Evolutionary conservation across 2,888 invertebrate species (phyloP), one percentile per base, ranked within the genome.

Genomic region (Amiota minor): DNA sequence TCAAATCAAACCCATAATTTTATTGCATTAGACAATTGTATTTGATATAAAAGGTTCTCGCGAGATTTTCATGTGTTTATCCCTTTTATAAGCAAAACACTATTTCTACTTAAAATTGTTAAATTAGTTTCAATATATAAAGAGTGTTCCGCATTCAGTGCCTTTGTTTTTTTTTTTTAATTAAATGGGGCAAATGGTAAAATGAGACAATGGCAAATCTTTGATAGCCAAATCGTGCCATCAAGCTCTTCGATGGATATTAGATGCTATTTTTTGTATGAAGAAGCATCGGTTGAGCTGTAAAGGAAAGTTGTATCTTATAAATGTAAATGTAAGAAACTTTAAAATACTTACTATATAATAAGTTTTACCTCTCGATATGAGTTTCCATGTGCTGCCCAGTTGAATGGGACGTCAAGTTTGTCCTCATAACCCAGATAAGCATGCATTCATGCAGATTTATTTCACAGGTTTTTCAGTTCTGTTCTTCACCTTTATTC

Each of bases 381-480:
- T 85, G 87, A 8, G 85, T 87, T 9, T 92, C 93, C 50, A 93
- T 92, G 83, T 75, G 96, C 92, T 1, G 95, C 92, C 95, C 95
- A 96, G 74, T 94, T 93, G 80, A 93, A 93, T 75, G 95, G 95
- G 20, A 95, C 94, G 88, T 93, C 94, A 74, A 96, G 91, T 86
- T 95, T 96, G 9, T 93, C 90, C 87, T 97, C 97, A 85, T 97
- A 98, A 92, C 97, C 95, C n/a, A n/a, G n/a, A n/a, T n/a, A n/a
- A n/a, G n/a, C 11, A 94, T 91, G 59, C 96, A 93, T 86, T 97
- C 95, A 86, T 87, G 88, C 69, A 89, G 75, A 59, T 88, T 86
- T 62, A 89, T 86, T 75, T 89, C 89, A 14, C 86, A 85, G n/a
- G n/a, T n/a, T 1, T 89, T 81, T 55, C 88, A 89, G 0, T 90